Evolutionary conservation across 1,140 invertebrate genomes (phyloP).

Genomic region (Sminthurides bifidus): DNA sequence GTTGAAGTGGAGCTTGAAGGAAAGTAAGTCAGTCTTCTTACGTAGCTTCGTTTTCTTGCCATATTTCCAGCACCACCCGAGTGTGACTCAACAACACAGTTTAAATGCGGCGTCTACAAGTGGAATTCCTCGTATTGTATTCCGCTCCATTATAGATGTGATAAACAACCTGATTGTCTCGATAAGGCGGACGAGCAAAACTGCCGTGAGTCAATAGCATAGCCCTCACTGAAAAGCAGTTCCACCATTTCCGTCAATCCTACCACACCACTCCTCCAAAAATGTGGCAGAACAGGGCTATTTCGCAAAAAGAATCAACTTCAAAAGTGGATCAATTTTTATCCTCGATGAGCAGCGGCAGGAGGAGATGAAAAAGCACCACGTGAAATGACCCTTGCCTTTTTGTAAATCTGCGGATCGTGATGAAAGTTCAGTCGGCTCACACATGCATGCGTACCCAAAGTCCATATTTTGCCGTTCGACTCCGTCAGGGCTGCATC

Average conservation of each 20-base stretch:
- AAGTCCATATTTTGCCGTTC: too few relatives aligned
- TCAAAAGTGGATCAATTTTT: not conserved
- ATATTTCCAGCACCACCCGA: conserved; percentile 65
- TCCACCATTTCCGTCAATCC: not conserved
- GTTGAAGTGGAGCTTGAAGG: too few relatives aligned
- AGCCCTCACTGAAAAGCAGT: not conserved
- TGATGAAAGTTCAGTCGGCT: too few relatives aligned
- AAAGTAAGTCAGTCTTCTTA: too few relatives aligned
- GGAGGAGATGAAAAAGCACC: too few relatives aligned
- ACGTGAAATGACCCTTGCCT: too few relatives aligned
- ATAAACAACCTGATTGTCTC: conserved; percentile 83
- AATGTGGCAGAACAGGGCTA: not conserved
- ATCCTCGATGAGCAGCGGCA: too few relatives aligned
- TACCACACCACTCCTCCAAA: not conserved
- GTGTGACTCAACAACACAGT: conserved; percentile 63
- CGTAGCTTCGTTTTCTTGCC: not conserved
- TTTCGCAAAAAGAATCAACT: not conserved
- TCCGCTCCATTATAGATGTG: conserved; percentile 76
- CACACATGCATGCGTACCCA: too few relatives aligned
- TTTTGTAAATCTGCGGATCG: too few relatives aligned
- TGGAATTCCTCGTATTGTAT: conserved; percentile 91
- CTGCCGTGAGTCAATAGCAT: conserved; percentile 65
- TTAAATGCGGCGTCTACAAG: conserved; percentile 77
- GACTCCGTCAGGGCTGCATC: too few relatives aligned
- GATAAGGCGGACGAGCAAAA: conserved; percentile 86